These are phyloP conservation scores for Habrosyne pyritoides DNA, from an alignment of 2,888 invertebrate species.

Conservation along the genomic window DNA sequence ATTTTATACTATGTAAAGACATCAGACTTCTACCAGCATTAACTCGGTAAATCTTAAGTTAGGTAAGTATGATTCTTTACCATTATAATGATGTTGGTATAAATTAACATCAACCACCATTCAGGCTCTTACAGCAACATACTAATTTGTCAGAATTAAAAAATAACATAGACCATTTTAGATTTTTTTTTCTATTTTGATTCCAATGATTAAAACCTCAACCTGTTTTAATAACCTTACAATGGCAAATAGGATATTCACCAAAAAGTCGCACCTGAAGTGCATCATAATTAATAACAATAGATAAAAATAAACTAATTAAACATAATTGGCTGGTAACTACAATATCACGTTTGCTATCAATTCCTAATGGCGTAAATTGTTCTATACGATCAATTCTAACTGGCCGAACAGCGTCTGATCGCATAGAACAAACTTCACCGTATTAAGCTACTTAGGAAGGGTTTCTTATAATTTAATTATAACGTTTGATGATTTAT, in stretches of 20 bases:
- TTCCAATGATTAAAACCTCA: neutral
- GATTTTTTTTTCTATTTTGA: neutral
- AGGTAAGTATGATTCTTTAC: too few species aligned
- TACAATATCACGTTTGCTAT: slow-evolving; percentile 44
- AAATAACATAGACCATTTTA: too few species aligned
- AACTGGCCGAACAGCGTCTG: neutral
- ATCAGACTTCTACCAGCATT: too few species aligned
- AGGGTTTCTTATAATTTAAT: neutral
- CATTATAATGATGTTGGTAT: too few species aligned
- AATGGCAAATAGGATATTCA: neutral
- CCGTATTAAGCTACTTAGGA: neutral
- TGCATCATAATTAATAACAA: slow-evolving; percentile 15
- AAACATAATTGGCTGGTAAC: slow-evolving; percentile 47
- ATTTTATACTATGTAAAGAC: too few species aligned
- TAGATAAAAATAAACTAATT: slow-evolving; percentile 18
- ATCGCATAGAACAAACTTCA: neutral
- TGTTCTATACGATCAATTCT: neutral
- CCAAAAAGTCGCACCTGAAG: neutral
- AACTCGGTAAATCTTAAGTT: too few species aligned
- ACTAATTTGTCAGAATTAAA: too few species aligned
- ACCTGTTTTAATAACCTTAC: neutral
- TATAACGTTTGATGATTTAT: neutral
- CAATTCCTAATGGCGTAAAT: slow-evolving; percentile 10
- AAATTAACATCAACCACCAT: too few species aligned
- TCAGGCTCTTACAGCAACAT: too few species aligned